Conservation (phyloP, 2,888 invertebrate genomes). For the Lysandra coridon region DNA sequence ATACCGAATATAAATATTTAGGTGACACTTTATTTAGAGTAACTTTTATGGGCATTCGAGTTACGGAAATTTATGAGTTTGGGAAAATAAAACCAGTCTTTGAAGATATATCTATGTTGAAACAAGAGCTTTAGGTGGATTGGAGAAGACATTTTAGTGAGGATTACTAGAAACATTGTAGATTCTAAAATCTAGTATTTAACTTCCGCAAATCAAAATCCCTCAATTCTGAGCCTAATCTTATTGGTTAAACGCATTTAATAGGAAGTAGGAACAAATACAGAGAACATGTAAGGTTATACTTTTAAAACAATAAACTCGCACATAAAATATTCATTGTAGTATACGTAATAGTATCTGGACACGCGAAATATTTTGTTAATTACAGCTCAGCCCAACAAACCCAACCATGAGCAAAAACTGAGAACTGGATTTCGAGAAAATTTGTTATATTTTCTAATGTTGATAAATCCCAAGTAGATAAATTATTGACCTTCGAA, state of each 20-base stretch:
- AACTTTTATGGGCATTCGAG: constrained; percentile 15
- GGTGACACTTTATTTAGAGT: constrained; percentile 25
- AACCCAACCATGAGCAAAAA: no score
- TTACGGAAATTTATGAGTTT: constrained; percentile 24
- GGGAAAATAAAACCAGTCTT: background rate
- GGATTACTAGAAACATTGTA: background rate
- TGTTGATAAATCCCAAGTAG: background rate
- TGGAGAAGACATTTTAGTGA: no score
- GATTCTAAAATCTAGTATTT: background rate
- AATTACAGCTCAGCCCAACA: background rate
- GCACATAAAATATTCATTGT: background rate
- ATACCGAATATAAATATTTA: constrained; percentile 41
- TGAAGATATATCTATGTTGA: background rate
- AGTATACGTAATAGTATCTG: background rate
- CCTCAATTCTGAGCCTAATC: background rate
- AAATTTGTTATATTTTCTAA: no score
- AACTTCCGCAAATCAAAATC: background rate
- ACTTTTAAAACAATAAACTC: constrained; percentile 5
- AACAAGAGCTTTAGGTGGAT: background rate
- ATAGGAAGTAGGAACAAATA: background rate
- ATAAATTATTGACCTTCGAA: background rate
- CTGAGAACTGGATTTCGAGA: no score
- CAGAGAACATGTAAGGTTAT: background rate
- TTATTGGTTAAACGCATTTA: background rate
- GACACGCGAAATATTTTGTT: background rate